These are phyloP conservation scores for Atta colombica DNA, from an alignment of 1,140 invertebrate species.

Conservation along the genomic window DNA sequence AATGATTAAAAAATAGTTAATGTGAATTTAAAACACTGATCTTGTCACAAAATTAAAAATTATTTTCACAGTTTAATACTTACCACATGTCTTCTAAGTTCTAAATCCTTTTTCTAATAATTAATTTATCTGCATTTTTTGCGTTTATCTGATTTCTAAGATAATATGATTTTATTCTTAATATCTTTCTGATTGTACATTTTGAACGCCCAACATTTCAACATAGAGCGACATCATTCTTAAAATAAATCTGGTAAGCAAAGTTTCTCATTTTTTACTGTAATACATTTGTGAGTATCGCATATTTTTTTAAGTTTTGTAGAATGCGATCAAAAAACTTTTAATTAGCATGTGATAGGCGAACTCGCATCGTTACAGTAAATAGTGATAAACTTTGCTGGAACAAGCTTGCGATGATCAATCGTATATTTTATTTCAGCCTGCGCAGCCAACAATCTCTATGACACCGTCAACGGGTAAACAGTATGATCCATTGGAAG, in stretches of 20 bases:
- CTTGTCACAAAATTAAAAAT: not conserved
- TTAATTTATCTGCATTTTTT: slow-evolving; percentile 5
- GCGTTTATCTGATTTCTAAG: not conserved
- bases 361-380: slow-evolving; percentile 71
- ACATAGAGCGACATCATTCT: not conserved
- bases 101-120: not conserved
- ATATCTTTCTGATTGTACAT: not conserved
- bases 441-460: slow-evolving; percentile 78
- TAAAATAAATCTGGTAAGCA: slow-evolving; percentile 52
- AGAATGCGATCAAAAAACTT: not conserved
- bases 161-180: not conserved
- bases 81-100: not conserved
- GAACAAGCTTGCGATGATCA: slow-evolving; percentile 82
- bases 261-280: slow-evolving; percentile 72
- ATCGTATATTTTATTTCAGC: slow-evolving; percentile 84
- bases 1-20: not conserved
- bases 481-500: slow-evolving; percentile 85
- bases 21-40: not conserved
- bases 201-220: not conserved
- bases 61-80: not conserved
- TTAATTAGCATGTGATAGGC: slow-evolving; percentile 22
- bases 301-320: not conserved
- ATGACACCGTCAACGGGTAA: slow-evolving; percentile 82
- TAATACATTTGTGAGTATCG: slow-evolving; percentile 40
- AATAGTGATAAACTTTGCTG: slow-evolving; percentile 79